Base-by-base conservation (phyloP, 1,140 invertebrate species). In the Neodiprion fabricii region DNA sequence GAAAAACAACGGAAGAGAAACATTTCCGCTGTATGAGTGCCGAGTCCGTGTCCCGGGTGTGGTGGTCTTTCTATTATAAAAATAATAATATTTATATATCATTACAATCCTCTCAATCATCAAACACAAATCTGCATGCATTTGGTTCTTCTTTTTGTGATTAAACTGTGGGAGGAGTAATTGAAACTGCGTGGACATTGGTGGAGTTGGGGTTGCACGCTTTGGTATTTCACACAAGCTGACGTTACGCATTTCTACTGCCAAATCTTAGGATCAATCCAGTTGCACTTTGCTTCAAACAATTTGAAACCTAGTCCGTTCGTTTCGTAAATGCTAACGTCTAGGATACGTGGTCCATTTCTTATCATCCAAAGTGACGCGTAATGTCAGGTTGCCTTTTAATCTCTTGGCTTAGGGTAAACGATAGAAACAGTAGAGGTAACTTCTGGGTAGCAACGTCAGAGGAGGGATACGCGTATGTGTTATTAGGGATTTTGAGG, bases 401-500 rank as follows among this genome's bases (percentile, higher is more conserved):
- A 17, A 11, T 61, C 53, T 8, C 11, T 61, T 61, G 53, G 53
- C 53, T 11, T 11, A 1, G 53, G n/a, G 9, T 40, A 40, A 40
- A 40, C 28, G 28, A 40, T 40, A 61, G 53, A 61, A 61, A 23
- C 23, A 21, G 40, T 69, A 69, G 14, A 23, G 40, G 21, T 17
- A 69, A 49, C 48, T 48, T 77, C 79, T 40, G 28, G 77, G 67
- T 82, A 76, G 81, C 75, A 40, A 76, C 78, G 71, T 75, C 74
- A 75, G 79, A 84, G 79, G 80, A 79, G 81, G 80, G 78, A 83
- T 81, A 83, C 82, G 78, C 84, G 84, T 83, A 82, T 87, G 85
- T 87, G 84, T 86, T 83, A 67, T 76, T 72, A 85, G 80, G 84
- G 82, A 81, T 80, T 82, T 85, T 75, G 80, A 83, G 81, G 82